Evolutionary conservation across 1,140 invertebrate species (phyloP).

Genomic region (Cydia splendana): DNA sequence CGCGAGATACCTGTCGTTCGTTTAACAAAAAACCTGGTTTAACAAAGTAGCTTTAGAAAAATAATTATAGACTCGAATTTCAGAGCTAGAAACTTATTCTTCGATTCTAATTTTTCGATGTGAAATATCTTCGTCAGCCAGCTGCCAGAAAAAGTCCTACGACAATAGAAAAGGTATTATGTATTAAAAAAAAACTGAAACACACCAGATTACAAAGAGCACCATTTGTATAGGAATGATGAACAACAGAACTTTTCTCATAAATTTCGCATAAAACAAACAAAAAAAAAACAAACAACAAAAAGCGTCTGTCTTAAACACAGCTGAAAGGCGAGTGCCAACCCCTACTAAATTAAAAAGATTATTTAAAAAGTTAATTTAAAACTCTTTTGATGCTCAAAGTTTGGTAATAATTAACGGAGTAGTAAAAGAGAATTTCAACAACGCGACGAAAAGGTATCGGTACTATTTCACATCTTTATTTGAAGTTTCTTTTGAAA

Average conservation of each 20-base stretch:
- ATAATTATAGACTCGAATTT: no score
- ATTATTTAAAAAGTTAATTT: slow-evolving; percentile 27
- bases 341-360: slow-evolving; percentile 26
- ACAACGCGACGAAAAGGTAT: background rate
- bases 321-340: slow-evolving; percentile 1
- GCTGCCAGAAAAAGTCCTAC: no score
- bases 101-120: no score
- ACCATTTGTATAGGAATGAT: slow-evolving; percentile 13
- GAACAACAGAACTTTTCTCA: slow-evolving; percentile 21
- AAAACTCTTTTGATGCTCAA: background rate
- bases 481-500: no score
- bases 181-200: no score
- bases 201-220: background rate
- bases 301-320: slow-evolving; percentile 11
- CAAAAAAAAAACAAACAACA: background rate
- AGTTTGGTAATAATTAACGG: slow-evolving; percentile 22
- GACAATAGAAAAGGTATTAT: no score
- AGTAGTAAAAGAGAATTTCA: background rate
- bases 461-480: background rate
- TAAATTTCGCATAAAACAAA: slow-evolving; percentile 19
- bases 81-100: no score
- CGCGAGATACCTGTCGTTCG: no score
- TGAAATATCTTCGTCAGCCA: no score
- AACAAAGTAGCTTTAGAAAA: no score
- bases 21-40: no score